Evolutionary conservation across 2,888 invertebrate genomes (phyloP), one percentile per base, ranked within the genome.

Genomic region (Drosophila acutilabella): DNA sequence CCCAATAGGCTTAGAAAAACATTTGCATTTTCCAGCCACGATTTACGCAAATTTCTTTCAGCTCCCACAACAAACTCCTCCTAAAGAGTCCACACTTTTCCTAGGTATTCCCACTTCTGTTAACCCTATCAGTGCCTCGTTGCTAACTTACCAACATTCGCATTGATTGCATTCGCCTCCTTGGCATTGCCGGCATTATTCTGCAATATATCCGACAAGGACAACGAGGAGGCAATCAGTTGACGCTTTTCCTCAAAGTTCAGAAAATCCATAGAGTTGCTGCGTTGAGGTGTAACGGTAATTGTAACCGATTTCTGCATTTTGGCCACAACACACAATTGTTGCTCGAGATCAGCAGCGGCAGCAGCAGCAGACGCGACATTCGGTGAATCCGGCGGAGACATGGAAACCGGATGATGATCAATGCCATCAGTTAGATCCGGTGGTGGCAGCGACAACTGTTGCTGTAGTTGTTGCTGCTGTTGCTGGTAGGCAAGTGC

Each of bases 241-340:
- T 97, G 96, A 88, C 97, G 94, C 92, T 97, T 97, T 94, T 97
- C 97, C 93, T 97, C 97, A 92, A 97, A 97, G 93, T 97, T 97
- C 64, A 97, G 94, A 93, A 96, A 96, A 94, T 97, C 97, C 93
- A 97, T 94, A 91, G 96, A 96, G 93, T 95, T 96, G 93, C 96
- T 96, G 89, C 96, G 93, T 87, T 95, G 95, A 0, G 95, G 95
- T 33, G 94, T 94, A 33, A 95, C 95, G 4, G 92, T 92, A 30
- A 95, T 95, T 57, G 95, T 95, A 65, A 95, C 95, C 16, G 94
- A 94, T 81, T 95, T 95, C 61, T 93, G 92, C 92, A 93, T 92
- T 80, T 92, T 92, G 42, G 92, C 92, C 69, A 92, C 92, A 38
- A 92, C 91, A 70, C 92, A 92, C 64, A 92, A 73, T 62, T 92